phyloP scores from a whole-genome alignment of 2,113 vertebrate genomes.

The Thunnus maccoyii region DNA sequence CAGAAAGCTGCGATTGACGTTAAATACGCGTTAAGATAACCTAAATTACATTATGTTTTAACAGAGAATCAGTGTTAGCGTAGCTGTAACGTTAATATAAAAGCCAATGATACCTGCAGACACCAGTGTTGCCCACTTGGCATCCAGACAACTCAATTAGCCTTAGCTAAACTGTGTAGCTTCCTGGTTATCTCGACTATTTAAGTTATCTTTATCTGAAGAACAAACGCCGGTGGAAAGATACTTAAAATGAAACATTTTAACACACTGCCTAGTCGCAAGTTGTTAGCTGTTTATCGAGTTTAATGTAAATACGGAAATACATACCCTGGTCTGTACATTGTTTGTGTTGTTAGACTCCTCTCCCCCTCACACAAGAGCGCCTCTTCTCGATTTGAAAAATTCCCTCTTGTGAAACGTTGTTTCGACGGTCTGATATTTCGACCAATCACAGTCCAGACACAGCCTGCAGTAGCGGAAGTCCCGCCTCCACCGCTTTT shows the following conservation, averaged over 20 bases:
- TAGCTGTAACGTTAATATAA: no score
- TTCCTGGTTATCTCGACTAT: no score
- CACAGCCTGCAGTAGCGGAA: neutral
- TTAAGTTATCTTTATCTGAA: no score
- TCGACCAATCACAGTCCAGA: slow-evolving; percentile 65
- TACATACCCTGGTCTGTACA: slow-evolving; percentile 74
- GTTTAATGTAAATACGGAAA: neutral
- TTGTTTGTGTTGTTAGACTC: slow-evolving; percentile 37
- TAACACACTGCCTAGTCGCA: no score
- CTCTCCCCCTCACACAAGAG: neutral
- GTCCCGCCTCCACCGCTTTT: slow-evolving; percentile 37
- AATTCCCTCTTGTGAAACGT: slow-evolving; percentile 58
- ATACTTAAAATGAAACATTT: neutral
- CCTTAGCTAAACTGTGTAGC: no score
- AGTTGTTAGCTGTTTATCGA: neutral
- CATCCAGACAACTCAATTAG: no score
- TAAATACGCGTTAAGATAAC: neutral
- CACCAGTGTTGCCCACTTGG: no score
- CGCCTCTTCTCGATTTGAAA: slow-evolving; percentile 73
- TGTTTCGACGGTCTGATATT: neutral
- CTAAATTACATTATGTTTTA: neutral
- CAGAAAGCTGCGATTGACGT: no score
- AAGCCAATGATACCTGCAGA: no score
- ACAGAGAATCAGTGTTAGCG: no score
- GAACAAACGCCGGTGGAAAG: no score